phyloP scores from a whole-genome alignment of 2,797 vertebrate genomes.

The Salmo trutta region DNA sequence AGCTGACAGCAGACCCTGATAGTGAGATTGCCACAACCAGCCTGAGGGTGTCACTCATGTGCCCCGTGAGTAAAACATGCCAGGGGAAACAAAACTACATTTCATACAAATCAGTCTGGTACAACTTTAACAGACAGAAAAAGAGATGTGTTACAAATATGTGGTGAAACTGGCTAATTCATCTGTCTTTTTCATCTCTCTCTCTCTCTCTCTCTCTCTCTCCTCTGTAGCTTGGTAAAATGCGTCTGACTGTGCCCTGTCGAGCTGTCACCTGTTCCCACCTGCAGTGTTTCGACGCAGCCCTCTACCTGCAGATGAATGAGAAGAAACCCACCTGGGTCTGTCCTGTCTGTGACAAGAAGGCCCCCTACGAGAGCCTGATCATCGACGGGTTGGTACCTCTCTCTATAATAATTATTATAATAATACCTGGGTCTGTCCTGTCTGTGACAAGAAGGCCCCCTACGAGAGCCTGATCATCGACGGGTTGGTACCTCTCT shows the following conservation, averaged over 20 bases:
- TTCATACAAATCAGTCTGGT: too few relatives aligned
- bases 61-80: conserved; percentile 85
- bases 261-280: conserved; percentile 94
- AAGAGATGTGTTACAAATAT: too few relatives aligned
- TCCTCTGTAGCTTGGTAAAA: conserved; percentile 88
- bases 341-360: conserved; percentile 97
- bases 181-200: background rate
- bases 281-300: conserved; percentile 95
- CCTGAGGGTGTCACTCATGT: conserved; percentile 94
- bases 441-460: conserved; percentile 97
- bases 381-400: conserved; percentile 88
- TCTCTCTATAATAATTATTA: too few relatives aligned
- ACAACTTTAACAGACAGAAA: too few relatives aligned
- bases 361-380: conserved; percentile 91
- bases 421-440: conserved; percentile 89
- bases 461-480: conserved; percentile 93
- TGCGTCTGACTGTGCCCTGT: conserved; percentile 93
- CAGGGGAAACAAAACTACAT: too few relatives aligned
- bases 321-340: conserved; percentile 98
- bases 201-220: background rate
- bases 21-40: conserved; percentile 97
- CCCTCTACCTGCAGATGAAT: conserved; percentile 97
- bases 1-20: conserved; percentile 95
- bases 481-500: conserved; percentile 79
- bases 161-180: background rate